Conservation (phyloP, 2,113 vertebrate genomes). For the Tachycineta bicolor region DNA sequence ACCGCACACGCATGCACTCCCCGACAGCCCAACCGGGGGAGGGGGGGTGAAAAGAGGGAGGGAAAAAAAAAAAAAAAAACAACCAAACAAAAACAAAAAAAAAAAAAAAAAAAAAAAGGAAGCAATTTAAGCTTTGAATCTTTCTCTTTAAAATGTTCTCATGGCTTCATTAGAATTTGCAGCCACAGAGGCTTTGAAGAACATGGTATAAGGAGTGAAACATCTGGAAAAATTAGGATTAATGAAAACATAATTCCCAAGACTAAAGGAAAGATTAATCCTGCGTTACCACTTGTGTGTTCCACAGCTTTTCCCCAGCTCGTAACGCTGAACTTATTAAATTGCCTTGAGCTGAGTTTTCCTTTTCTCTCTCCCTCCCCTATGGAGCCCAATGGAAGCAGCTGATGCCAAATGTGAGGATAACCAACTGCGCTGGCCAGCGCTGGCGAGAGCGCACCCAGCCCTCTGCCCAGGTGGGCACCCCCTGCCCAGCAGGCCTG, state of each 20-base stretch:
- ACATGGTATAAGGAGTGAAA: constrained; percentile 64
- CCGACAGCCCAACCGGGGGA: not conserved
- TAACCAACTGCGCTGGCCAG: not conserved
- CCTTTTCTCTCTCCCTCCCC: constrained; percentile 31
- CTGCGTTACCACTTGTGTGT: constrained; percentile 63
- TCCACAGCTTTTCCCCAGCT: constrained; percentile 57
- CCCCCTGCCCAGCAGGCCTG: not conserved
- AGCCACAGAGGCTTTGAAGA: constrained; percentile 74
- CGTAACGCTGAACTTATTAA: constrained; percentile 58
- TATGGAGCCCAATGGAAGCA: constrained; percentile 14
- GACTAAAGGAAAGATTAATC: constrained; percentile 65
- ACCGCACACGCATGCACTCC: constrained; percentile 55
- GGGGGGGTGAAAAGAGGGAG: not conserved
- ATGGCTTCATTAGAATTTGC: constrained; percentile 57
- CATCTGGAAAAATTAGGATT: constrained; percentile 75
- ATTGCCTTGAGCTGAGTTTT: constrained; percentile 45
- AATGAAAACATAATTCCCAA: constrained; percentile 69
- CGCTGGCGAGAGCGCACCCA: fast-evolving
- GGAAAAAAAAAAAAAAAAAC: not conserved
- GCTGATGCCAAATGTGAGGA: not conserved
- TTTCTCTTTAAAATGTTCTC: constrained; percentile 54
- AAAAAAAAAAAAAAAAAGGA: not conserved
- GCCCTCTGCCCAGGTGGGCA: not conserved
- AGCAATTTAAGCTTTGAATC: constrained; percentile 68
- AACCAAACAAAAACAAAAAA: not conserved